Evolutionary conservation across 2,113 vertebrate species (phyloP), one percentile per base, ranked within the genome.

Genomic region (Phocoena sinus): DNA sequence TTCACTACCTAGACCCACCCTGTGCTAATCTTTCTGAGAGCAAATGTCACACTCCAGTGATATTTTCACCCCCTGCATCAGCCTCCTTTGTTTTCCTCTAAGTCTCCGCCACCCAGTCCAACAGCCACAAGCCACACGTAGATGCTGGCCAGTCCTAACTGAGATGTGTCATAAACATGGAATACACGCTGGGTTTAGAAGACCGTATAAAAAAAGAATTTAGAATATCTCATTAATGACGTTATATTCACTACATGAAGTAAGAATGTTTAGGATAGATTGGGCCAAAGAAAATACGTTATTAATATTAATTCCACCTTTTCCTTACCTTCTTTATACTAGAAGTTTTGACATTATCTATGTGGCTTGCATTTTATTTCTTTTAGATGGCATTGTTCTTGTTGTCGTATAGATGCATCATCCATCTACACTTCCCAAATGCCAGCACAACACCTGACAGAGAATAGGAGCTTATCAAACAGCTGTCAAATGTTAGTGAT

Each of bases 401-500:
- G 76, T 28, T 14, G 25, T 26, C 25, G 10, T 33, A 7, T 2
- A 56, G 31, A 11, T n/a, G 7, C 5, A 3, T 50, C 2, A 13
- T 26, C 20, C 1, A 1, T 20, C n/a, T 4, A 25, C 4, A 1
- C 1, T 21, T 50, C 84, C 60, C 10, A 28, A 2, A 7, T 82
- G 58, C 67, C 14, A 5, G 21, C 10, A 79, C 50, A 47, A 70
- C 50, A 21, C 41, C n/a, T 33, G 50, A 50, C 8, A 31, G 21
- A 41, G 18, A n/a, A 18, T 1, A 89, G 86, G 11, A 76, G 25
- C 2, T 47, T 38, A 38, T 11, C 58, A 38, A 92, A 67, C 0
- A 5, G 20, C 4, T 5, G 38, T 23, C 0, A 0, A 31, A 36
- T 36, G 36, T 53, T 3, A 87, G 68, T n/a, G 9, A 73, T 1